Evolutionary conservation across 1,140 invertebrate species (phyloP).

Genomic region (Cydia splendana): DNA sequence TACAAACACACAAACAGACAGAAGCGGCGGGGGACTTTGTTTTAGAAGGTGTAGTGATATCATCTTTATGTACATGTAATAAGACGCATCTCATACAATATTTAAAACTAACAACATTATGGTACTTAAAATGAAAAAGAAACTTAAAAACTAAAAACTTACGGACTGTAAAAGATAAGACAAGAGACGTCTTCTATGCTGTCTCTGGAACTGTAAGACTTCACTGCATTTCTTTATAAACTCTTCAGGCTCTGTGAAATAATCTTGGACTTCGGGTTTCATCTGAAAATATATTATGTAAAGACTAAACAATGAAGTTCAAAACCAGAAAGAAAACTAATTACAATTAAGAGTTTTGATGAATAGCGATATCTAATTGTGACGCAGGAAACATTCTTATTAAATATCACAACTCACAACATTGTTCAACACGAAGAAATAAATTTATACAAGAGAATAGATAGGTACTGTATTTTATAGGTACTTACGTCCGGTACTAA

Average conservation of each 20-base stretch:
- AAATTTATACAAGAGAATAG: conserved; percentile 33
- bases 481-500: conserved; percentile 75
- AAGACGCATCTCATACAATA: too few species aligned
- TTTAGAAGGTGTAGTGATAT: too few species aligned
- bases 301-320: background rate
- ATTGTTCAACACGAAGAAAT: background rate
- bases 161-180: conserved; percentile 76
- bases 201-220: conserved; percentile 75
- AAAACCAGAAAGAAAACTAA: background rate
- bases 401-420: conserved; percentile 31
- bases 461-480: conserved; percentile 35
- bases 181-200: conserved; percentile 69
- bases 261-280: conserved; percentile 76
- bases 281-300: conserved; percentile 56
- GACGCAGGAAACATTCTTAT: conserved; percentile 21
- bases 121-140: background rate
- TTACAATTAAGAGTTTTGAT: conserved; percentile 1
- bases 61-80: too few species aligned
- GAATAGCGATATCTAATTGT: background rate
- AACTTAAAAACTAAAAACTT: conserved; percentile 38
- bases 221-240: conserved; percentile 72
- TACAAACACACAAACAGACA: too few species aligned
- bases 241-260: conserved; percentile 77
- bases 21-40: too few species aligned
- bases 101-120: too few species aligned